These are phyloP conservation scores for Scomber colias DNA, from an alignment of 2,113 vertebrate species.

Conservation along the genomic window DNA sequence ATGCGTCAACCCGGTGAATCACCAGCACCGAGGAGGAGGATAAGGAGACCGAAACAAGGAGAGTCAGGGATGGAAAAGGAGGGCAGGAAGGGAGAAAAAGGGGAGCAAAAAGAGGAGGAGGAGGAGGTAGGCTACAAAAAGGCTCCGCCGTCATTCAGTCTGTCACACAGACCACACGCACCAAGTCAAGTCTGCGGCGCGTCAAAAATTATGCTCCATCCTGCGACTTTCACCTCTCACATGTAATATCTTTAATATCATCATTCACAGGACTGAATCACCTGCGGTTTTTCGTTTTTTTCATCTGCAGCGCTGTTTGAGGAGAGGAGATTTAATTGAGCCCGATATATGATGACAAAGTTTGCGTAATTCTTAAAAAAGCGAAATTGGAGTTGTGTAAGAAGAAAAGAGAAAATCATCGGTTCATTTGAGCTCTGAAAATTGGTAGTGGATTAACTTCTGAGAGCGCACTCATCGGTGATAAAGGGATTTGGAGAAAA, in stretches of 20 bases:
- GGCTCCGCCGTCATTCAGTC: slow-evolving; percentile 79
- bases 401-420: slow-evolving; percentile 12
- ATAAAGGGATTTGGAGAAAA: slow-evolving; percentile 65
- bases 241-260: neutral
- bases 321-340: slow-evolving; percentile 15
- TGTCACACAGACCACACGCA: slow-evolving; percentile 80
- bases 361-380: slow-evolving; percentile 11
- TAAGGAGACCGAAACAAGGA: neutral
- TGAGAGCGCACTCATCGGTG: slow-evolving; percentile 41
- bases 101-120: slow-evolving; percentile 47
- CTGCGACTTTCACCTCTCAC: neutral
- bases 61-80: slow-evolving; percentile 37
- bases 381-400: slow-evolving; percentile 6
- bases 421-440: slow-evolving; percentile 24
- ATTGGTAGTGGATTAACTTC: slow-evolving; percentile 40
- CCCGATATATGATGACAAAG: slow-evolving; percentile 8
- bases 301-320: slow-evolving; percentile 1
- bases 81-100: slow-evolving; percentile 46
- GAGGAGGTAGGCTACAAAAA: slow-evolving; percentile 80
- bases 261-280: slow-evolving; percentile 6
- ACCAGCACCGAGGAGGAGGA: slow-evolving; percentile 64
- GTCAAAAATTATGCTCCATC: slow-evolving; percentile 56
- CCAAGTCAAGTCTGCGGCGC: slow-evolving; percentile 68
- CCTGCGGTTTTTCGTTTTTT: slow-evolving; percentile 31
- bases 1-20: slow-evolving; percentile 85